Conservation (phyloP, 2,888 invertebrate species). For the Mystacides longicornis region DNA sequence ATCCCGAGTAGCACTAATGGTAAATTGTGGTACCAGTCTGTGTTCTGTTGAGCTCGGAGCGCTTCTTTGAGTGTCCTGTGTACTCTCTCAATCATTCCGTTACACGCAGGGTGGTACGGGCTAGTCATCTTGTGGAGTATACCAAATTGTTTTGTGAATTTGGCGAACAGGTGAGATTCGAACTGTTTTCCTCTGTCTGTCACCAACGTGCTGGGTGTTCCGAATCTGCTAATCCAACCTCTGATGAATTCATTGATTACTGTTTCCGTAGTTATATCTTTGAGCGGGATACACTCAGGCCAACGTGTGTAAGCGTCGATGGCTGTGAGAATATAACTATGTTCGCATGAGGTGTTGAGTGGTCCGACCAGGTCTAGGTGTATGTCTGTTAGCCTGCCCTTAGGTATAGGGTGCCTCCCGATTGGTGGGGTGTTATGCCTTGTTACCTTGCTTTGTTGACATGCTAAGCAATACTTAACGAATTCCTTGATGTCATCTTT, state of each 20-base stretch:
- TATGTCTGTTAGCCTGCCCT: conserved; percentile 28
- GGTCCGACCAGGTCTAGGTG: conserved; percentile 30
- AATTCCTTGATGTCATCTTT: conserved; percentile 28
- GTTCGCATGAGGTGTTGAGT: not conserved
- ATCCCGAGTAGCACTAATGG: conserved; percentile 30
- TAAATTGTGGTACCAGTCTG: conserved; percentile 26
- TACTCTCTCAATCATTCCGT: conserved; percentile 25
- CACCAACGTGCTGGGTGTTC: conserved; percentile 24
- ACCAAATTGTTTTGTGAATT: conserved; percentile 21
- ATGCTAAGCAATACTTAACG: conserved; percentile 28
- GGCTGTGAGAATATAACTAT: conserved; percentile 25
- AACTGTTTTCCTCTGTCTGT: conserved; percentile 26
- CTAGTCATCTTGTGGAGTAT: conserved; percentile 24
- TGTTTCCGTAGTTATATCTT: conserved; percentile 6
- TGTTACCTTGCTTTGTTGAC: conserved; percentile 29
- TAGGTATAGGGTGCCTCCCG: conserved; percentile 21
- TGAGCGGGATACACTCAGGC: conserved; percentile 34
- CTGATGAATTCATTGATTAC: conserved; percentile 18
- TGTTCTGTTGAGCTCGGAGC: conserved; percentile 16
- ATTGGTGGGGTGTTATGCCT: conserved; percentile 27
- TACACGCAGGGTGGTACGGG: conserved; percentile 25
- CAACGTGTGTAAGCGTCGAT: conserved; percentile 33
- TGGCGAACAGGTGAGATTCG: conserved; percentile 21
- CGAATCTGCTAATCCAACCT: conserved; percentile 27
- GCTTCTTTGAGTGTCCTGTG: conserved; percentile 27